phyloP scores from a whole-genome alignment of 2,113 vertebrate species.

The Brevimyrus niger region DNA sequence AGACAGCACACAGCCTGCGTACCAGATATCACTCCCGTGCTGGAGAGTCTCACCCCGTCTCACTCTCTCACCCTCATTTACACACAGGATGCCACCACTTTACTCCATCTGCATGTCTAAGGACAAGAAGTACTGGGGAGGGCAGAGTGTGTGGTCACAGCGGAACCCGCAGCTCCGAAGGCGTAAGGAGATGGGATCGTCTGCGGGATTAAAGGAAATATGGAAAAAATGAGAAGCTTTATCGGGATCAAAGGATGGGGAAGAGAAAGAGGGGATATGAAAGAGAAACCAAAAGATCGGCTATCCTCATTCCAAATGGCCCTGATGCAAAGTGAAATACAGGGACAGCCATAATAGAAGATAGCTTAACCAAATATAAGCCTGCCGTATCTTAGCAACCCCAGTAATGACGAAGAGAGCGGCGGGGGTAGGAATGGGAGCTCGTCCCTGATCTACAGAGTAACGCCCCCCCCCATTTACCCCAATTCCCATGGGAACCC shows the following conservation, averaged over 20 bases:
- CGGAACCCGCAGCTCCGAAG: neutral
- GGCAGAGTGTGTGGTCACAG: neutral
- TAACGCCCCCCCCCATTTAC: neutral
- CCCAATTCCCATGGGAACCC: neutral
- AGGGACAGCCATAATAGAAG: constrained; percentile 63
- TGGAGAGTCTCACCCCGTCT: neutral
- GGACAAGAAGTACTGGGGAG: neutral
- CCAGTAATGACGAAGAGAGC: constrained; percentile 61
- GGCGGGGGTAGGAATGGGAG: constrained; percentile 51
- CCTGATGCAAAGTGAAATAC: constrained; percentile 60
- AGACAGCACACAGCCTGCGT: neutral
- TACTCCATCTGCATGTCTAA: neutral
- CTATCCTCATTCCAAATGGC: constrained; percentile 55
- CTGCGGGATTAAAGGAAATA: neutral
- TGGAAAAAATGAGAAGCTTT: neutral
- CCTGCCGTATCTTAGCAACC: constrained; percentile 71
- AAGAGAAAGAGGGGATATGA: neutral
- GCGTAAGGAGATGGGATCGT: neutral
- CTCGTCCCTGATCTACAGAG: constrained; percentile 56
- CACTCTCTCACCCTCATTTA: neutral
- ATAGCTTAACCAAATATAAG: constrained; percentile 70
- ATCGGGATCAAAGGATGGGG: neutral
- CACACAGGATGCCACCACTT: neutral
- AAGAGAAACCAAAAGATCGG: neutral
- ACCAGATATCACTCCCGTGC: neutral